phyloP scores from a whole-genome alignment of 2,888 invertebrate species.

The Escarpia spicata region DNA sequence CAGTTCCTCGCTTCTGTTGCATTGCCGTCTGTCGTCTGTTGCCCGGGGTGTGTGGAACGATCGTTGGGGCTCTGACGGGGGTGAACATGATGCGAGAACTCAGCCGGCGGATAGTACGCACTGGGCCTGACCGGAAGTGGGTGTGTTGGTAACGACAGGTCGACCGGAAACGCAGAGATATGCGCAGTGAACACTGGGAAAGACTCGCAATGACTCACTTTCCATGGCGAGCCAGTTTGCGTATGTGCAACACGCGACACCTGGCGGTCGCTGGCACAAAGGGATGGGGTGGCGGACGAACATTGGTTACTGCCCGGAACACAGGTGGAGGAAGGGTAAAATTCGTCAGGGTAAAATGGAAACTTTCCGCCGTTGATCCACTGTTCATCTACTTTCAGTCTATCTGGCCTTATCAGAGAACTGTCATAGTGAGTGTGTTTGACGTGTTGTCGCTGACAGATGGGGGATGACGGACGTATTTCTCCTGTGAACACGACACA shows the following conservation, averaged over 20 bases:
- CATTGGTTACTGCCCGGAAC: neutral
- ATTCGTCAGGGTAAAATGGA: neutral
- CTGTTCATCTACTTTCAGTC: neutral
- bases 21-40: neutral
- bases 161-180: neutral
- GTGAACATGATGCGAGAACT: neutral
- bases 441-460: neutral
- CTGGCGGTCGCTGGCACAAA: neutral
- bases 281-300: neutral
- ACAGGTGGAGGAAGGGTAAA: neutral
- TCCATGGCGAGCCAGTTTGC: neutral
- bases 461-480: neutral
- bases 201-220: neutral
- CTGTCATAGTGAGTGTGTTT: neutral
- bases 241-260: neutral
- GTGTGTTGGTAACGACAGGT: neutral
- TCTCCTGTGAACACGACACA: neutral
- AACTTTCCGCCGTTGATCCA: neutral
- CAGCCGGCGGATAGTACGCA: neutral
- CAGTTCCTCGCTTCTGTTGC: neutral
- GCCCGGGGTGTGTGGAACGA: neutral
- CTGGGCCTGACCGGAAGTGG: neutral
- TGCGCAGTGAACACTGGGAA: neutral
- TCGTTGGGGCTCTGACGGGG: neutral
- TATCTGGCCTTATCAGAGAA: neutral